phyloP scores from a whole-genome alignment of 1,140 invertebrate species.

The Gonioctena quinquepunctata region DNA sequence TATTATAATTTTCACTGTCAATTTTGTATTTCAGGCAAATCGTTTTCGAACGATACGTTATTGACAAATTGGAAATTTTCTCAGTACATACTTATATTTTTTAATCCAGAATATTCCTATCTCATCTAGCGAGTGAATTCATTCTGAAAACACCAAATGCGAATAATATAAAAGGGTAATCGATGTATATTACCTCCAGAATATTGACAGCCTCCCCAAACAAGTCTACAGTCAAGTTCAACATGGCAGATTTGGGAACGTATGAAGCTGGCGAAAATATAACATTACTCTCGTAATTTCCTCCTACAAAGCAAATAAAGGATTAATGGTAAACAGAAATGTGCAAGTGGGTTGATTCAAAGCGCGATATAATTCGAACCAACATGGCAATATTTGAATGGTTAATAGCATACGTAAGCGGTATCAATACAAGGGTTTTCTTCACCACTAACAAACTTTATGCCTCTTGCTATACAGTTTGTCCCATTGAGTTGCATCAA shows the following conservation, averaged over 20 bases:
- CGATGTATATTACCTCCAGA: constrained; percentile 69
- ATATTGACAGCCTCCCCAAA: constrained; percentile 90
- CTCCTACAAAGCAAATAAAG: constrained; percentile 58
- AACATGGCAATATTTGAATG: neutral
- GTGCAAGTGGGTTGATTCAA: neutral
- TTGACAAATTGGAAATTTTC: too few relatives aligned
- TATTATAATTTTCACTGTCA: too few relatives aligned
- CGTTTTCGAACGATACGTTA: too few relatives aligned
- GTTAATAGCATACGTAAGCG: neutral
- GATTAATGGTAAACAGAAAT: constrained; percentile 3
- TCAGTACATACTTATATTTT: too few relatives aligned
- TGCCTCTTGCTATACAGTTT: too few relatives aligned
- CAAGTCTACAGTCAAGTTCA: constrained; percentile 86
- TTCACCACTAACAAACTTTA: neutral
- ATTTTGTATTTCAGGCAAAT: too few relatives aligned
- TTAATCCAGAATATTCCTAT: too few relatives aligned
- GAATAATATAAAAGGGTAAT: too few relatives aligned
- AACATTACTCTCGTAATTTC: constrained; percentile 76
- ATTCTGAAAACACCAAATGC: too few relatives aligned
- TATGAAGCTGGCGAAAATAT: constrained; percentile 91
- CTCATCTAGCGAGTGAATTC: too few relatives aligned
- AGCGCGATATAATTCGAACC: neutral
- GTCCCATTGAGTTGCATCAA: too few relatives aligned
- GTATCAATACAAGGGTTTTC: neutral
- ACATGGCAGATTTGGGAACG: constrained; percentile 76